phyloP scores from a whole-genome alignment of 1,140 invertebrate species.

The Drosophila nasuta region DNA sequence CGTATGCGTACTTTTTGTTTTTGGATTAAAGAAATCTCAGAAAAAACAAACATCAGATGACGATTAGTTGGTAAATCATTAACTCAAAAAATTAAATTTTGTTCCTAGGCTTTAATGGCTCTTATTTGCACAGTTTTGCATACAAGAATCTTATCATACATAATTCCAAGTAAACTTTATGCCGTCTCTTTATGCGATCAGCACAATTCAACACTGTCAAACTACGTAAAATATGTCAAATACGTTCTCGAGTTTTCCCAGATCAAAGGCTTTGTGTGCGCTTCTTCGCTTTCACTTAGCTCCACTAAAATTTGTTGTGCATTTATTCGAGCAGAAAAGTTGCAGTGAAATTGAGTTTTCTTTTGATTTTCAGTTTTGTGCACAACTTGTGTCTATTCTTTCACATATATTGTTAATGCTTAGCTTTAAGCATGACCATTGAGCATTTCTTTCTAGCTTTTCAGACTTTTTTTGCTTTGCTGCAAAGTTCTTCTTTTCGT shows the following conservation, averaged over 20 bases:
- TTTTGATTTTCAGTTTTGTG: not conserved
- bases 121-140: too few species aligned
- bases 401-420: not conserved
- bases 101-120: too few species aligned
- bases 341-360: constrained; percentile 1
- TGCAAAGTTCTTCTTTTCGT: not conserved
- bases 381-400: not conserved
- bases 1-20: too few species aligned
- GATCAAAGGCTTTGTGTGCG: constrained; percentile 2
- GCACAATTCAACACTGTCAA: not conserved
- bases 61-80: too few species aligned
- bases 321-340: constrained; percentile 5
- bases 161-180: too few species aligned
- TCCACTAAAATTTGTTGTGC: constrained; percentile 1
- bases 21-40: too few species aligned
- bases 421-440: constrained; percentile 4
- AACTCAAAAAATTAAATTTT: too few species aligned
- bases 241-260: not conserved
- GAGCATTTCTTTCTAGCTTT: constrained; percentile 6
- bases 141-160: too few species aligned
- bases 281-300: constrained; percentile 1
- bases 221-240: not conserved
- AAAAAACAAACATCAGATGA: too few species aligned
- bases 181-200: not conserved
- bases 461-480: not conserved